These are phyloP conservation scores for Triops longicaudatus DNA, from an alignment of 1,140 invertebrate species.

Conservation along the genomic window DNA sequence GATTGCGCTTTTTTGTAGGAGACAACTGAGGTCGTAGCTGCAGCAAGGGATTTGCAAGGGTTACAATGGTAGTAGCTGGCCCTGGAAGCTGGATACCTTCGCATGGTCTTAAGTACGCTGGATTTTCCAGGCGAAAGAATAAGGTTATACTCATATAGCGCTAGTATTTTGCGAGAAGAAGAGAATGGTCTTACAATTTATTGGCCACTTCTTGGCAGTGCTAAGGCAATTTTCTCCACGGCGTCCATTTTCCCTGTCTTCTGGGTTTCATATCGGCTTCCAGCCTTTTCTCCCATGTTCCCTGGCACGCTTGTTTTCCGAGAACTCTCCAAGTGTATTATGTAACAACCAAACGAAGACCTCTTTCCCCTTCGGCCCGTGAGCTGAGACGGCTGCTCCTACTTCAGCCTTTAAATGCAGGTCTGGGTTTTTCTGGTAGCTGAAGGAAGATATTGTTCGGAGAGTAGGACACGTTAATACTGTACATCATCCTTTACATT, in stretches of 20 bases:
- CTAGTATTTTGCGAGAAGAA: background rate
- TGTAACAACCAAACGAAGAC: background rate
- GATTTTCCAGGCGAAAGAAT: background rate
- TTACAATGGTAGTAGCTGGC: background rate
- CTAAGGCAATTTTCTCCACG: slow-evolving; percentile 1
- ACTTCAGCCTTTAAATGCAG: no score
- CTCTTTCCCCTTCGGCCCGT: no score
- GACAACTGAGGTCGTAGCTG: background rate
- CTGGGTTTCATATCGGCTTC: background rate
- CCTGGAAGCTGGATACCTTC: background rate
- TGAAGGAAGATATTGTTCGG: no score
- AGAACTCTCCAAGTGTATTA: background rate
- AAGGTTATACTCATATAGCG: background rate
- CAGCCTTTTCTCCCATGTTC: background rate
- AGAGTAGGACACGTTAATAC: no score
- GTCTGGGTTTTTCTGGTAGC: no score
- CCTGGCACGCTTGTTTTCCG: background rate
- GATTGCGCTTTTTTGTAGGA: background rate
- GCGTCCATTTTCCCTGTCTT: background rate
- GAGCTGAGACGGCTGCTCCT: background rate
- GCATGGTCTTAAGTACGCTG: background rate
- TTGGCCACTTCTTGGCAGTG: slow-evolving; percentile 14
- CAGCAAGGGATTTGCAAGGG: background rate
- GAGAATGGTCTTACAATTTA: background rate
- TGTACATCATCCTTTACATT: no score